These are phyloP conservation scores for Drosophila melanica DNA, from an alignment of 1,140 invertebrate genomes.

Conservation along the genomic window DNA sequence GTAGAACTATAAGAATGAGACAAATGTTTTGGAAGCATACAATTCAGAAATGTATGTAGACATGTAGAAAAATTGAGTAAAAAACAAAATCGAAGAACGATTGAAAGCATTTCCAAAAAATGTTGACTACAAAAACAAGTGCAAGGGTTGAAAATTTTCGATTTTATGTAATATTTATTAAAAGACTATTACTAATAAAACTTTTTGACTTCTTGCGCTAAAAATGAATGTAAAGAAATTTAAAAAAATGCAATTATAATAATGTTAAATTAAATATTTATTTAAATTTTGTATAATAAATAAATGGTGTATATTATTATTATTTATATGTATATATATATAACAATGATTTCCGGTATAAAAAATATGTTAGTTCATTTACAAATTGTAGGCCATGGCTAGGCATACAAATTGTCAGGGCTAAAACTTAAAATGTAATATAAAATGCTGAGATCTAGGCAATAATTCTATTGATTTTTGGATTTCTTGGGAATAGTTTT, in stretches of 20 bases:
- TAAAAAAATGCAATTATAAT: constrained; percentile 48
- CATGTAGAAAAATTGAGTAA: constrained; percentile 15
- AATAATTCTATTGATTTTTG: constrained; percentile 9
- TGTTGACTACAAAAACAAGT: constrained; percentile 21
- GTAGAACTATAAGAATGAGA: constrained; percentile 18
- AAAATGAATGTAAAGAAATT: constrained; percentile 28
- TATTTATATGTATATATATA: constrained; percentile 41
- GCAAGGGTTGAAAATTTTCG: constrained; percentile 3
- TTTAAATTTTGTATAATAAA: constrained; percentile 33
- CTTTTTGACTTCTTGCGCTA: constrained; percentile 68
- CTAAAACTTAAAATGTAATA: constrained; percentile 19
- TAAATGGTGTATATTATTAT: constrained; percentile 35
- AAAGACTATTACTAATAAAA: neutral
- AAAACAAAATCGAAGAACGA: neutral
- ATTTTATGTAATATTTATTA: neutral
- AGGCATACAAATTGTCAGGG: constrained; percentile 22
- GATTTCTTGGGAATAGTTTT: constrained; percentile 33
- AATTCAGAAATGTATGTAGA: constrained; percentile 17
- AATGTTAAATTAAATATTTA: constrained; percentile 25
- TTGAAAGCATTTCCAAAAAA: constrained; percentile 28
- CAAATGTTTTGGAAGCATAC: constrained; percentile 25
- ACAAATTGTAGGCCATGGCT: constrained; percentile 9
- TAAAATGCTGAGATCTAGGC: constrained; percentile 39
- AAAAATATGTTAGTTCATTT: constrained; percentile 19
- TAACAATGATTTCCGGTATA: constrained; percentile 36